Evolutionary conservation across 2,113 vertebrate genomes (phyloP), one percentile per base, ranked within the genome.

Genomic region (Vicugna pacos): DNA sequence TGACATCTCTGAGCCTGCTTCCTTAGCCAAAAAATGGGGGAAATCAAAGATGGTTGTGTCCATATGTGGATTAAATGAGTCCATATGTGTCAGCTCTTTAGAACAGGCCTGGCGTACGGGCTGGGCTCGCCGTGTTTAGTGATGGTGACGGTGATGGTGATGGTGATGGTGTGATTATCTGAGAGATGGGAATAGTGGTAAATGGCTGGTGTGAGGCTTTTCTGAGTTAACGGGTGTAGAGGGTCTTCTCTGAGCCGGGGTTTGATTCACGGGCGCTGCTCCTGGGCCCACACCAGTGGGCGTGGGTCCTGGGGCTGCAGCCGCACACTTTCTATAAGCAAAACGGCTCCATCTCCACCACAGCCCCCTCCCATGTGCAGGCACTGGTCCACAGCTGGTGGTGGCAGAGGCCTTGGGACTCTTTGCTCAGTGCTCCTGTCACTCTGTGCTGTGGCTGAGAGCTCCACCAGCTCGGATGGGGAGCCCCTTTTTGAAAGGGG

Each of bases 111-210:
- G 22, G 73, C 28, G 1, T 9, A 0, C 0, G 3, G 67, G 15
- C 50, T 8, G 38, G 28, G 32, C 50, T 58, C 9, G 0, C 58
- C 5, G 19, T 46, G 17, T 19, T 64, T 12, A 4, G 19, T 10
- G 56, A 14, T 0, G 15, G 32, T 11, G 56, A 16, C 5, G 38
- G 38, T 42, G 38, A 35, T 35, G 35, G 35, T 35, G 35, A 35
- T 5, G 4, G 4, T 5, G 6, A 38, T 0, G 16, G n/a, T 2
- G 9, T 1, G 22, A 0, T 14, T 8, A 11, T 26, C 77, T 3
- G 62, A 46, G 83, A 24, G 6, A n/a, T 3, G 70, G 62, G 22
- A 3, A 22, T 7, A 1, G 0, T 4, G 10, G 22, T 8, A 7
- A 35, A 1, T 30, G 32, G 9, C 4, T 62, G 32, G 16, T 11